A percentile compares a stretch with the other conserved stretches of the same genome.
Evolutionary conservation across 1,140 invertebrate species (phyloP).

Genomic region (Micrasema longulum): DNA sequence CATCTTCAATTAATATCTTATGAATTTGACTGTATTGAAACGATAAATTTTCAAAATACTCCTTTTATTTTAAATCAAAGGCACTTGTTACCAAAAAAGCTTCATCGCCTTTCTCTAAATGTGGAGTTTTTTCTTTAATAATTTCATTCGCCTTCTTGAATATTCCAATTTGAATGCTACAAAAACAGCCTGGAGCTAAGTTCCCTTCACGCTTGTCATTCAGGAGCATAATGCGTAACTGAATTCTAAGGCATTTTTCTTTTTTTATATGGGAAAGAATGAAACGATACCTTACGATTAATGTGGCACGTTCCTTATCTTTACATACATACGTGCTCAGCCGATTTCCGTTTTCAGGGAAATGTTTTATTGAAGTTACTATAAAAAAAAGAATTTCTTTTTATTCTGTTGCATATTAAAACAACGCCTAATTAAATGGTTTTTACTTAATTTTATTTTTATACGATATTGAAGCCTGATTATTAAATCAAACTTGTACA

Average conservation of each 20-base stretch:
- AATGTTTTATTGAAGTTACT: too few species aligned
- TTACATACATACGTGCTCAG: background rate
- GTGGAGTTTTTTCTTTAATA: background rate
- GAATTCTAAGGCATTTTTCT: background rate
- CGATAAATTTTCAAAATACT: too few species aligned
- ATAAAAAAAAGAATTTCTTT: background rate
- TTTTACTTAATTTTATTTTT: background rate
- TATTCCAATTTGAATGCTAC: background rate
- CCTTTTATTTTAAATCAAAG: background rate
- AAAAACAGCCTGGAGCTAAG: background rate
- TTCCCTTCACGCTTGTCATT: background rate
- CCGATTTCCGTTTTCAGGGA: background rate
- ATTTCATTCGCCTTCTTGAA: background rate
- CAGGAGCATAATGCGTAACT: background rate
- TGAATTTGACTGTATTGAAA: too few species aligned
- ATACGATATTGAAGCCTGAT: background rate
- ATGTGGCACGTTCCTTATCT: constrained; percentile 9
- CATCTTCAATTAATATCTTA: too few species aligned
- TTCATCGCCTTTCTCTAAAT: background rate
- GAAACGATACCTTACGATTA: background rate
- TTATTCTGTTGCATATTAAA: background rate
- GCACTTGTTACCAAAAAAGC: background rate
- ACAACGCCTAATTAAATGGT: background rate
- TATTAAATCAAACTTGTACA: too few species aligned
- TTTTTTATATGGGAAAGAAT: background rate